Evolutionary conservation across 2,888 invertebrate species (phyloP), one percentile per base, ranked within the genome.

Genomic region (Mythimna pallens): DNA sequence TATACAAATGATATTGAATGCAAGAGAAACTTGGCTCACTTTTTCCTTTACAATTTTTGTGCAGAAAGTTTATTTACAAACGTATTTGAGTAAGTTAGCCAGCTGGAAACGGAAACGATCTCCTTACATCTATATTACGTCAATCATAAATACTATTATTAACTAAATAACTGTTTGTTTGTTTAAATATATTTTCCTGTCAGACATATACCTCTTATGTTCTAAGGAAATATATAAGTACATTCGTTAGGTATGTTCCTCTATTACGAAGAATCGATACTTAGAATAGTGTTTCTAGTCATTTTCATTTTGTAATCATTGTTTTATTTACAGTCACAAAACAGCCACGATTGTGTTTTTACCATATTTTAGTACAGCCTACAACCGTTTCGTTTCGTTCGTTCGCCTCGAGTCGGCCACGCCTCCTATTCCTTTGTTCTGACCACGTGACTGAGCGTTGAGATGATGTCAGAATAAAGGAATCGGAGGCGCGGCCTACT

Each of bases 101-200:
- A 59, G 14, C 50, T 50, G 30, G 40, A 47, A 77, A 61, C 71
- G 79, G 78, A 80, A 71, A 82, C 61, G 59, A 70, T 71, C 52
- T 70, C 65, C 47, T 82, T 66, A 69, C 70, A 67, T 65, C 17
- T 55, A 30, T 12, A 1, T 47, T 77, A 50, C 79, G 82, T 82
- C 71, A 71, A 58, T 58, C 57, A 63, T 62, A 76, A 47, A 68
- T 58, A 76, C 50, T 59, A 76, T 47, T 59, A 65, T 59, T 61
- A 52, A 43, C 59, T 59, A 65, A 61, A 61, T 80, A 61, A 61
- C 47, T 36, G 64, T 59, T 50, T 30, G 54, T 76, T 54, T 76
- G 20, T 54, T 47, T 36, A 5, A 4, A n/a, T 22, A 12, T 10
- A 58, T 69, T 62, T 78, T 78, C 81, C 76, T 69, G 77, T 81